Conservation (phyloP, 1,140 invertebrate genomes). For the Apis dorsata region DNA sequence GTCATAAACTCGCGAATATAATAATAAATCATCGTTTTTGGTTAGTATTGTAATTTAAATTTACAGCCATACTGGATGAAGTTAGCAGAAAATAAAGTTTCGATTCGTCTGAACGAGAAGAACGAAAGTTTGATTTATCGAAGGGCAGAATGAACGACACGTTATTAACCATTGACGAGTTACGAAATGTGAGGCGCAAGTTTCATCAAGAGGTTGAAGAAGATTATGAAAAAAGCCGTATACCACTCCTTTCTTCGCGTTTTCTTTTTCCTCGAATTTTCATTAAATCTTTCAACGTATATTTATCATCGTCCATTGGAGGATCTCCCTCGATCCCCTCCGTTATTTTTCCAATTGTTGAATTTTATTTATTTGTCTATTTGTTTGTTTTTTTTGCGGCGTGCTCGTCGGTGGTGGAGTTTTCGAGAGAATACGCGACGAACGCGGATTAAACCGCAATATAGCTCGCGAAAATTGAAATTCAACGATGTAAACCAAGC, state of each 20-base stretch:
- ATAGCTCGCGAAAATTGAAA: constrained; percentile 40
- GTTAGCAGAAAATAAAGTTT: constrained; percentile 22
- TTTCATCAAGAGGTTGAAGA: neutral
- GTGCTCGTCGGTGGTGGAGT: neutral
- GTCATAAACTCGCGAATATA: constrained; percentile 50
- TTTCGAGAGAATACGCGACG: constrained; percentile 8
- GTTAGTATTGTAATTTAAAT: constrained; percentile 13
- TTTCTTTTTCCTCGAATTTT: neutral
- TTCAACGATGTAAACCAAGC: constrained; percentile 35
- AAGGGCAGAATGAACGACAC: constrained; percentile 20
- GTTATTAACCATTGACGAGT: constrained; percentile 46
- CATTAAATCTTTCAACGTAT: no score
- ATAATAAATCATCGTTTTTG: constrained; percentile 39
- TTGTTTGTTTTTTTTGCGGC: neutral
- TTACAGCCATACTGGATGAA: neutral
- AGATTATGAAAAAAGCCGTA: constrained; percentile 11
- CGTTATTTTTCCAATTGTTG: neutral
- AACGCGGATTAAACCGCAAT: constrained; percentile 34
- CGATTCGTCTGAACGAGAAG: constrained; percentile 8
- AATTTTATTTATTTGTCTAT: neutral
- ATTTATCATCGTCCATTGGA: neutral
- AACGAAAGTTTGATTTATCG: constrained; percentile 42
- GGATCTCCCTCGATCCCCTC: neutral
- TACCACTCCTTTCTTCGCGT: neutral
- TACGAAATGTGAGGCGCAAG: constrained; percentile 1